A percentile compares a stretch with the other conserved stretches of the same genome.
These are phyloP conservation scores for Halesus radiatus DNA, from an alignment of 1,140 invertebrate genomes.

Conservation along the genomic window DNA sequence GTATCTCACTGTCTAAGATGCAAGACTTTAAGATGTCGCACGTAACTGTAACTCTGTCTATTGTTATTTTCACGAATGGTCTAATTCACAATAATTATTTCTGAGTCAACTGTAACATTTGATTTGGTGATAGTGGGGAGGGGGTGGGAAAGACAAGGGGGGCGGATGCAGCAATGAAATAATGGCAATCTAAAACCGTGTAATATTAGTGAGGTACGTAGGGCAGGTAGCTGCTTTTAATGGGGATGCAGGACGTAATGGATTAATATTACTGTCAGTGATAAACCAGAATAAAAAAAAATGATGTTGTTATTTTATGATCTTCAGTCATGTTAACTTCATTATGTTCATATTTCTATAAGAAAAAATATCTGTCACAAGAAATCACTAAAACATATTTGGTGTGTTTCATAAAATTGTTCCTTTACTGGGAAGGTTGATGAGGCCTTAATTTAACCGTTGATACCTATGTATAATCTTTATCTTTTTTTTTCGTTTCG, in stretches of 20 bases:
- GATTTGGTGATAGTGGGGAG: not conserved
- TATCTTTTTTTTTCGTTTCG: no score
- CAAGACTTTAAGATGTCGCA: not conserved
- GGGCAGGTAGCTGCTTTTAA: not conserved
- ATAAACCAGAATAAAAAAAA: not conserved
- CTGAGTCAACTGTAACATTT: not conserved
- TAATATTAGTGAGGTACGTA: not conserved
- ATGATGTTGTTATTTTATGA: no score
- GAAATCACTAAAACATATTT: no score
- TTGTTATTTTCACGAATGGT: conserved; percentile 9
- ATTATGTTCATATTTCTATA: no score
- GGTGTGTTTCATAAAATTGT: no score
- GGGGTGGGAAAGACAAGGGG: not conserved
- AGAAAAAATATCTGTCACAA: no score
- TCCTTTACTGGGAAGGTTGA: no score
- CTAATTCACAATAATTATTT: not conserved
- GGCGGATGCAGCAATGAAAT: not conserved
- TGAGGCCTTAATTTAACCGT: no score
- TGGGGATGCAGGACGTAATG: not conserved
- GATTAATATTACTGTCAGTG: not conserved
- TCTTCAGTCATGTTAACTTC: no score
- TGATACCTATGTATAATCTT: no score
- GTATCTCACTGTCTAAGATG: not conserved
- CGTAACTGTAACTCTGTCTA: not conserved
- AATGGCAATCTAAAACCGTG: not conserved